Evolutionary conservation across 2,888 invertebrate genomes (phyloP).

Genomic region (Monochamus alternatus): DNA sequence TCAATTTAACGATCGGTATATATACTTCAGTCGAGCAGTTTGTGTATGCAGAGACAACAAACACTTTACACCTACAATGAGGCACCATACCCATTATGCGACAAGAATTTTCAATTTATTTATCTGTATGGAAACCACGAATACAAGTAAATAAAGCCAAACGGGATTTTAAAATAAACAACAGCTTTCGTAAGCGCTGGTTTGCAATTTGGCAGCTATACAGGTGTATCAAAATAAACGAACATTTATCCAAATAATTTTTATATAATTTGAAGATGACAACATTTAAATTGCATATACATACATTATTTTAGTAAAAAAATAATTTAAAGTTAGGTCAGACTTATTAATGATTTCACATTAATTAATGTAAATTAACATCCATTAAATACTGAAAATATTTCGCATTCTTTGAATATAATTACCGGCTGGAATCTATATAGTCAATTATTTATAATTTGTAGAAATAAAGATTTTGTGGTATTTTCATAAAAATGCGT

Average conservation of each 20-base stretch:
- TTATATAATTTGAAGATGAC: background rate
- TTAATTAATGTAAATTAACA: slow-evolving; percentile 16
- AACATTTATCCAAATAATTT: background rate
- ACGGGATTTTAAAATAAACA: slow-evolving; percentile 3
- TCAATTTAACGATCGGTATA: too few species aligned
- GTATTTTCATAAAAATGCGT: background rate
- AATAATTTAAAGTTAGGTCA: slow-evolving; percentile 14
- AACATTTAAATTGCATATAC: background rate
- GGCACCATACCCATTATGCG: slow-evolving; percentile 7
- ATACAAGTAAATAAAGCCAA: background rate
- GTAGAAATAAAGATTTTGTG: background rate
- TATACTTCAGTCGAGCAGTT: too few species aligned
- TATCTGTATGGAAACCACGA: background rate
- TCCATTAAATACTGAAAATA: background rate
- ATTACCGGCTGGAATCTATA: background rate
- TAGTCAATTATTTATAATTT: background rate
- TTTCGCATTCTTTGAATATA: slow-evolving; percentile 9
- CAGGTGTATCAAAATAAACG: too few species aligned
- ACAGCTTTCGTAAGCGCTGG: background rate
- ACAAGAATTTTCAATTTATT: slow-evolving; percentile 8
- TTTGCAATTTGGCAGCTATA: too few species aligned
- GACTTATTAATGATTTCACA: slow-evolving; percentile 8
- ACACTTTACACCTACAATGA: background rate
- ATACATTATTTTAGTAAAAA: too few species aligned
- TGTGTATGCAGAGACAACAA: too few species aligned